Base-by-base conservation (phyloP, 2,888 invertebrate species). In the Ametastegia equiseti region DNA sequence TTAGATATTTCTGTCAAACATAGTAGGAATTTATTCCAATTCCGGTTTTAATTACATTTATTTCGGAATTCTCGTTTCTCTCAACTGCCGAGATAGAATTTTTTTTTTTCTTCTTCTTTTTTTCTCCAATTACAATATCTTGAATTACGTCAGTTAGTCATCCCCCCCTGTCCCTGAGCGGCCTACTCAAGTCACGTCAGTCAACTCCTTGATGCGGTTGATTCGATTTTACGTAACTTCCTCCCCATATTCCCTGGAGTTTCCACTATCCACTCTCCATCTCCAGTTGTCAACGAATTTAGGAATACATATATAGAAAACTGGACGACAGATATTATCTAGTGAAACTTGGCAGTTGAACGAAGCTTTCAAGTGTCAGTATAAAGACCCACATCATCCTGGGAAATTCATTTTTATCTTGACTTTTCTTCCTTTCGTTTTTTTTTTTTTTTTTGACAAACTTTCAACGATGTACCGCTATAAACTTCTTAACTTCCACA, bases 181-280 rank as follows among this genome's bases (percentile, higher is more conserved):
- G 39, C 27, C 67, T n/a, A 39, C 39, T 39, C 7, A 67, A 67
- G 67, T 67, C 39, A 67, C 67, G 67, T 67, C 67, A 39, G 23
- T 39, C 67, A 67, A 67, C 67, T 39, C 67, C 67, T 67, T 67
- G 67, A 67, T 67, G 67, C 67, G 60, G 60, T 67, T 67, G 67
- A 67, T 67, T 67, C 67, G 39, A 67, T 67, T 67, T 39, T 39
- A 39, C 39, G 5, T 39, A 67, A 67, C 39, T 67, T 67, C 67
- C 36, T 19, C 30, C 30, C 11, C 39, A 36, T n/a, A n/a, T 67
- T 23, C 67, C 30, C 30, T 60, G 23, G 39, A 67, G 19, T 67
- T 36, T 54, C 23, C 7, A 27, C 23, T 23, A 19, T 39, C 33
- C 33, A n/a, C 6, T n/a, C 33, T n/a, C 33, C 63, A 33, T 27